Evolutionary conservation across 2,888 invertebrate genomes (phyloP).

Genomic region (Unio pictorum): DNA sequence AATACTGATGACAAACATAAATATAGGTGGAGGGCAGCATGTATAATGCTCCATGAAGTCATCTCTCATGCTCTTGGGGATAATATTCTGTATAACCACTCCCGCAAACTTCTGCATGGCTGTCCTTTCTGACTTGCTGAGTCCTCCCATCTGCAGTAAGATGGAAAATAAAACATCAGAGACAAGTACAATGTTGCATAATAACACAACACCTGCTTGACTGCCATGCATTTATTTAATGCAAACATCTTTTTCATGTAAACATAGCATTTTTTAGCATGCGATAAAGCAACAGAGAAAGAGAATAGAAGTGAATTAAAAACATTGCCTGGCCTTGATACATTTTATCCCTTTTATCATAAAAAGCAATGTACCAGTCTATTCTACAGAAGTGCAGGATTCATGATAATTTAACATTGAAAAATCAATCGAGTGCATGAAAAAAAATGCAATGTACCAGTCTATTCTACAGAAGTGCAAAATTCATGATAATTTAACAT

Average conservation of each 20-base stretch:
- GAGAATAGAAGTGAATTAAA: too few relatives aligned
- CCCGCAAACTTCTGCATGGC: slow-evolving; percentile 61
- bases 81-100: slow-evolving; percentile 70
- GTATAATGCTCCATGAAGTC: slow-evolving; percentile 92
- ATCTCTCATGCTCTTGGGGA: slow-evolving; percentile 74
- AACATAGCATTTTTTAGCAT: too few relatives aligned
- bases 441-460: too few relatives aligned
- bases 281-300: too few relatives aligned
- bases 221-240: neutral
- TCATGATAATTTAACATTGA: neutral
- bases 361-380: too few relatives aligned
- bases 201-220: neutral
- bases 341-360: too few relatives aligned
- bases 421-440: neutral
- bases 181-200: neutral
- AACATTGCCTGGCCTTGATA: too few relatives aligned
- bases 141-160: slow-evolving; percentile 34
- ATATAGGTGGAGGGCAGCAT: slow-evolving; percentile 90
- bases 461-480: too few relatives aligned
- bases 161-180: neutral
- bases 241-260: neutral
- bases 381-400: too few relatives aligned
- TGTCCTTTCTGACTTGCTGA: slow-evolving; percentile 49
- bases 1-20: slow-evolving; percentile 91
- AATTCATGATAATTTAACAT: neutral